phyloP scores from a whole-genome alignment of 2,797 vertebrate genomes.

The Pterois miles region DNA sequence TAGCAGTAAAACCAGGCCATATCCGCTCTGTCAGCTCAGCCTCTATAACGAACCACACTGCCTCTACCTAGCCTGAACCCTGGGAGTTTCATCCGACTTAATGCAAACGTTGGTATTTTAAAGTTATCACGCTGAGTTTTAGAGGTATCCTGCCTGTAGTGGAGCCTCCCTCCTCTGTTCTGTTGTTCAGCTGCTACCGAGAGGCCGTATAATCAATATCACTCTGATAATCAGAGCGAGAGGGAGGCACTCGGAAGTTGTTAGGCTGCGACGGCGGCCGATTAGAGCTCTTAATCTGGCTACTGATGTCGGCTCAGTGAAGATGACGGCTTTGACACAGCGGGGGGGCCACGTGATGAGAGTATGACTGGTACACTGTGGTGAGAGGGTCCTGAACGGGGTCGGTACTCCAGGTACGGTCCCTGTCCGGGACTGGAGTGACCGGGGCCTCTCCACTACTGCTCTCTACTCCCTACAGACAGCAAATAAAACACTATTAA shows the following conservation, averaged over 20 bases:
- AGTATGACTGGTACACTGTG: conserved; percentile 36
- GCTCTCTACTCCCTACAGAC: not conserved
- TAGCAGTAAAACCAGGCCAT: not conserved
- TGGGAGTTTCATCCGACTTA: not conserved
- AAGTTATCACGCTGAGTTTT: too few species aligned
- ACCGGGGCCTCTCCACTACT: not conserved
- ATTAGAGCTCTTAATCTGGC: conserved; percentile 26
- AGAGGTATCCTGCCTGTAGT: too few species aligned
- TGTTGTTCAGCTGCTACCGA: conserved; percentile 24
- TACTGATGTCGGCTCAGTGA: conserved; percentile 24
- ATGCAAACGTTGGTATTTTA: too few species aligned
- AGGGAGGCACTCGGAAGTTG: conserved; percentile 16
- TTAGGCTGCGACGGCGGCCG: conserved; percentile 6
- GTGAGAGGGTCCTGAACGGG: not conserved
- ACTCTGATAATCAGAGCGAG: conserved; percentile 29
- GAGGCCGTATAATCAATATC: conserved; percentile 32
- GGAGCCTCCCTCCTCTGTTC: not conserved
- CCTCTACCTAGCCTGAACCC: too few species aligned
- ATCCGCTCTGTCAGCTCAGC: not conserved
- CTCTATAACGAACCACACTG: too few species aligned
- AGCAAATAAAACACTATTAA: not conserved
- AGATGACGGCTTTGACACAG: conserved; percentile 58
- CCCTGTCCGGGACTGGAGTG: not conserved
- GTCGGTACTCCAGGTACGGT: not conserved
- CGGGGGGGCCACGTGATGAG: conserved; percentile 42